Conservation (phyloP, 2,797 vertebrate genomes). For the Centroberyx gerrardi region DNA sequence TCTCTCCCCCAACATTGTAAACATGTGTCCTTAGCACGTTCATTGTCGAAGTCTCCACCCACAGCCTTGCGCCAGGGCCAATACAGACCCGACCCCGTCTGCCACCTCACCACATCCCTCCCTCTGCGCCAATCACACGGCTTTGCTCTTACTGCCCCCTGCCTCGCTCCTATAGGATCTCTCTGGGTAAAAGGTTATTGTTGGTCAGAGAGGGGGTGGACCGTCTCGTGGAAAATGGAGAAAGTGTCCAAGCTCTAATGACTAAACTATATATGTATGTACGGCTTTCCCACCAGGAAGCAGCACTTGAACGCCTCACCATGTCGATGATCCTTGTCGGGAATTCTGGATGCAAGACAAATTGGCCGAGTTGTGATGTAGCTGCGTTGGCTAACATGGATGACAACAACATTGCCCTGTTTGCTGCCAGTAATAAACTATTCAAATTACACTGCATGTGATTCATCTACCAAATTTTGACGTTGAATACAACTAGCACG, state of each 20-base stretch:
- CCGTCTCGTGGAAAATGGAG: constrained; percentile 21
- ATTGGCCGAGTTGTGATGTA: too few species aligned
- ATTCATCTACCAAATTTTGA: too few species aligned
- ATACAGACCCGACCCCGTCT: constrained; percentile 44
- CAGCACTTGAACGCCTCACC: too few species aligned
- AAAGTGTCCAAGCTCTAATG: not conserved
- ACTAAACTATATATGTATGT: too few species aligned
- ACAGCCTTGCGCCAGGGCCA: constrained; percentile 62
- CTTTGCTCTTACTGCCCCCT: constrained; percentile 42
- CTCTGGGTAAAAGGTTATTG: constrained; percentile 85
- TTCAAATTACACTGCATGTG: too few species aligned
- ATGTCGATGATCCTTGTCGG: too few species aligned
- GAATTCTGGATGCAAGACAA: too few species aligned
- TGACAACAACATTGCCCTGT: too few species aligned
- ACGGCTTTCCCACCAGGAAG: too few species aligned
- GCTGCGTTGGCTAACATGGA: too few species aligned
- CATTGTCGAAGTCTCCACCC: constrained; percentile 81
- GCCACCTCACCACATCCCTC: constrained; percentile 59
- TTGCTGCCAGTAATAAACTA: too few species aligned
- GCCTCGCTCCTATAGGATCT: constrained; percentile 61
- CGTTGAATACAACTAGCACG: too few species aligned
- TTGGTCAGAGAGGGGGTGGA: constrained; percentile 31
- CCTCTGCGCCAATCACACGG: constrained; percentile 70
- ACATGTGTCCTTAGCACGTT: constrained; percentile 77
- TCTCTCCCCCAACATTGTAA: constrained; percentile 72